These are phyloP conservation scores for Brachypteracias leptosomus DNA, from an alignment of 2,113 vertebrate genomes.

Conservation along the genomic window DNA sequence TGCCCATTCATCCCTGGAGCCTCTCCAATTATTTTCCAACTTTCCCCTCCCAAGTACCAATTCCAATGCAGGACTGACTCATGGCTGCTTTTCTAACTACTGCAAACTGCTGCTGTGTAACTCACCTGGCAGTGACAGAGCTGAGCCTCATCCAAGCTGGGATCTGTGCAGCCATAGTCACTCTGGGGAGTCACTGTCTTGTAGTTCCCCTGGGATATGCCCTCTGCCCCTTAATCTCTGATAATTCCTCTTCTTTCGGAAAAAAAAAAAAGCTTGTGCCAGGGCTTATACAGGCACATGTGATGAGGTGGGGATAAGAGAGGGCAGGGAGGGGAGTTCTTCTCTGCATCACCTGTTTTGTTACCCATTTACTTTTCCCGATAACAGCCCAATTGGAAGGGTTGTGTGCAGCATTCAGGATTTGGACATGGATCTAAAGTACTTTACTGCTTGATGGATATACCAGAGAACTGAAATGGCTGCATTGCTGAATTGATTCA, in stretches of 20 bases:
- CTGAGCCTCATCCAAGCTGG: neutral
- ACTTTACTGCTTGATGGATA: neutral
- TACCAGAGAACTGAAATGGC: neutral
- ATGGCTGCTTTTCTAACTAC: neutral
- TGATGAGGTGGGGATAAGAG: neutral
- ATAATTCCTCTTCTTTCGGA: neutral
- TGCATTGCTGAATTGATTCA: neutral
- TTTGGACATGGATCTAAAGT: neutral
- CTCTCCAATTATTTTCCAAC: slow-evolving; percentile 14
- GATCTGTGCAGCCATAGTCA: neutral
- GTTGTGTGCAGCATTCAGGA: neutral
- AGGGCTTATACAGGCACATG: fast-evolving
- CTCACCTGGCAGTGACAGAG: neutral
- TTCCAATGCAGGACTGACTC: neutral
- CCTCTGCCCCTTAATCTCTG: neutral
- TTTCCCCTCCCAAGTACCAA: neutral
- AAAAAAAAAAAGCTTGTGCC: neutral
- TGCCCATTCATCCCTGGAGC: slow-evolving; percentile 1
- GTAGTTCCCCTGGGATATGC: neutral
- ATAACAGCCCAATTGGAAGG: neutral
- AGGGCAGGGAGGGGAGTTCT: neutral
- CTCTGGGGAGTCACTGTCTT: neutral
- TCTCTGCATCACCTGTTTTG: neutral
- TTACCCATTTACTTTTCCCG: neutral
- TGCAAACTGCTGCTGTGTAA: neutral